phyloP scores from a whole-genome alignment of 2,113 vertebrate genomes.

The Megaceryle torquata region DNA sequence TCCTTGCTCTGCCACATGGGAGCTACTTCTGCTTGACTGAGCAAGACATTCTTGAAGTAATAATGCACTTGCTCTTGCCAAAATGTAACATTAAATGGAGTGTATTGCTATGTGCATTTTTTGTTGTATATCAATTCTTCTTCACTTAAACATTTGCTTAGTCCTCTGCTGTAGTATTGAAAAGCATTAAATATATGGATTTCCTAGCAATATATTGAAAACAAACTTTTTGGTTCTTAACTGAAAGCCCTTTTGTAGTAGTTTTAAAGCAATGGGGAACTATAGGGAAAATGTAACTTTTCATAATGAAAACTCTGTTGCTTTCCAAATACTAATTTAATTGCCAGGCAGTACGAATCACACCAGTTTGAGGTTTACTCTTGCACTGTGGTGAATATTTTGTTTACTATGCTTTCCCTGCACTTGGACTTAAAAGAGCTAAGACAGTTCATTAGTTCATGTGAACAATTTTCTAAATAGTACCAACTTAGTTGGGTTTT shows the following conservation, averaged over 20 bases:
- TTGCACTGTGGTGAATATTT: not conserved
- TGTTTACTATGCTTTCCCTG: not conserved
- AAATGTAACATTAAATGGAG: not conserved
- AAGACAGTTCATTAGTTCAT: not conserved
- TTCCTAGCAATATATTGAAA: not conserved
- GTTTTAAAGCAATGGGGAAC: not conserved
- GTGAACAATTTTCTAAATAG: not conserved
- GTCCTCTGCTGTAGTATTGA: not conserved
- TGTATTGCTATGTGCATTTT: not conserved
- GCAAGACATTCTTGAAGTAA: conserved; percentile 7
- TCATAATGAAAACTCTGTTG: not conserved
- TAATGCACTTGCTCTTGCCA: conserved; percentile 20
- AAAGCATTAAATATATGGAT: not conserved
- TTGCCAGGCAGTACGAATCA: not conserved
- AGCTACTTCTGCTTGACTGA: conserved; percentile 34
- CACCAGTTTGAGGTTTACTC: not conserved
- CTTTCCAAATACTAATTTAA: not conserved
- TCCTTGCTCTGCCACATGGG: conserved; percentile 26
- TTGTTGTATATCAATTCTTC: not conserved
- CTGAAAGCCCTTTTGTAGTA: not conserved
- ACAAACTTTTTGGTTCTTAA: not conserved
- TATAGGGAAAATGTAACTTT: not conserved
- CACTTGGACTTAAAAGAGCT: not conserved
- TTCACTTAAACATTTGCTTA: not conserved
- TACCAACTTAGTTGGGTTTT: not conserved